phyloP scores from a whole-genome alignment of 2,113 vertebrate species.

The Rhinolophus ferrumequinum region DNA sequence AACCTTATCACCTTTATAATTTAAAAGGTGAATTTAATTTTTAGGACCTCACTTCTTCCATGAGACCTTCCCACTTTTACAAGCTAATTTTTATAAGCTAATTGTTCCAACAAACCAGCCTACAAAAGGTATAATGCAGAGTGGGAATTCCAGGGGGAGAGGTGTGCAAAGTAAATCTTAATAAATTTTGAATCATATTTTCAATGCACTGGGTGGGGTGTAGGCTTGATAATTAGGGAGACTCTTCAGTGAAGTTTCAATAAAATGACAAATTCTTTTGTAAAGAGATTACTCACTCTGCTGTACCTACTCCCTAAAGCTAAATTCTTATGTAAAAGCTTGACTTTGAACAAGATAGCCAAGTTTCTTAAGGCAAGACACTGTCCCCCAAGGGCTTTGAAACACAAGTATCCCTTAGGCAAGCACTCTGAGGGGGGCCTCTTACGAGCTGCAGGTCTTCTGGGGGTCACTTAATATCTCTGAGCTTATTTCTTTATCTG shows the following conservation, averaged over 20 bases:
- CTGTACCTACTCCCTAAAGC: slow-evolving; percentile 54
- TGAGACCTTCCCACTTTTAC: background rate
- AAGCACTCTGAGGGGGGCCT: background rate
- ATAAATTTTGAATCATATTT: slow-evolving; percentile 66
- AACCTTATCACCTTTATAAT: background rate
- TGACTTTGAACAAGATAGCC: slow-evolving; percentile 17
- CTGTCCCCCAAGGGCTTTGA: background rate
- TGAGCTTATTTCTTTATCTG: background rate
- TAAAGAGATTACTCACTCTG: slow-evolving; percentile 69
- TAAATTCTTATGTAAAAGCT: slow-evolving; percentile 64
- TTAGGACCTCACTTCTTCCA: background rate
- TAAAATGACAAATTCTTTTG: slow-evolving; percentile 75
- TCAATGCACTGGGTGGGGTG: slow-evolving; percentile 51
- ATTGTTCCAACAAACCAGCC: background rate
- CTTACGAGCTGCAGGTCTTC: background rate
- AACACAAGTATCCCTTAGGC: background rate
- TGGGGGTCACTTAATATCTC: background rate
- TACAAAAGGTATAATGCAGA: background rate
- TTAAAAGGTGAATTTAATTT: background rate
- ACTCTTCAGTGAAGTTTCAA: slow-evolving; percentile 64
- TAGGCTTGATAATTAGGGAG: slow-evolving; percentile 70
- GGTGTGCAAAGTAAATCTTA: slow-evolving; percentile 48
- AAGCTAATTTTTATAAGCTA: slow-evolving; percentile 6
- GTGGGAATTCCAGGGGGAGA: slow-evolving; percentile 46
- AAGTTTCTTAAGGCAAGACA: background rate